Conservation (phyloP, 1,140 invertebrate species). For the Monochamus saltuarius region DNA sequence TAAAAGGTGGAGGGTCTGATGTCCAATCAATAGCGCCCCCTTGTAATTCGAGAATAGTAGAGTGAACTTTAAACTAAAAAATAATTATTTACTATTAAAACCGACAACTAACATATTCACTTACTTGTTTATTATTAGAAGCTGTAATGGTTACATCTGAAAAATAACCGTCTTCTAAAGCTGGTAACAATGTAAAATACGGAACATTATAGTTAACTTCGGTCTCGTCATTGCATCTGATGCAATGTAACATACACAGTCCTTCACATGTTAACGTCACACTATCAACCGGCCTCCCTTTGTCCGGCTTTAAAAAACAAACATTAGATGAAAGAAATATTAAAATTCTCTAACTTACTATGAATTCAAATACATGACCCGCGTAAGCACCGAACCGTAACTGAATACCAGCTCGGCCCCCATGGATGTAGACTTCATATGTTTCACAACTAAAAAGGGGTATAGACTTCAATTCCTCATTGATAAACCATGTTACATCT, state of each 20-base stretch:
- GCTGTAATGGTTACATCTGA: conserved; percentile 60
- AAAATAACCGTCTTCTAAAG: conserved; percentile 66
- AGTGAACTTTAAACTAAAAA: conserved; percentile 64
- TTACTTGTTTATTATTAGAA: conserved; percentile 58
- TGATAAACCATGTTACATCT: conserved; percentile 65
- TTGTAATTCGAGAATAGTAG: conserved; percentile 59
- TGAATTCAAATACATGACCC: conserved; percentile 68
- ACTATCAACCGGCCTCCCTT: conserved; percentile 54
- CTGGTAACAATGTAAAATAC: conserved; percentile 60
- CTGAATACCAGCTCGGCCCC: conserved; percentile 35
- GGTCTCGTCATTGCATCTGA: conserved; percentile 54
- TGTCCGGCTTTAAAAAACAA: conserved; percentile 27
- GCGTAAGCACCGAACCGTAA: conserved; percentile 63
- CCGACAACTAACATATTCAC: background rate
- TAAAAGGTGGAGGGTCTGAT: conserved; percentile 53
- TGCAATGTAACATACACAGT: conserved; percentile 66
- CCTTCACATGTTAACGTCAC: conserved; percentile 63
- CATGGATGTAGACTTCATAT: conserved; percentile 58
- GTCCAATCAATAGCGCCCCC: conserved; percentile 59
- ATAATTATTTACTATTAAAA: background rate
- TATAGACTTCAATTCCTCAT: conserved; percentile 59
- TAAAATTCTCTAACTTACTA: conserved; percentile 49
- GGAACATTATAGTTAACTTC: conserved; percentile 51
- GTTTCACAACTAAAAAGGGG: conserved; percentile 68
- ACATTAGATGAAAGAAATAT: background rate